phyloP scores from a whole-genome alignment of 2,113 vertebrate species.

The Hassar affinis region DNA sequence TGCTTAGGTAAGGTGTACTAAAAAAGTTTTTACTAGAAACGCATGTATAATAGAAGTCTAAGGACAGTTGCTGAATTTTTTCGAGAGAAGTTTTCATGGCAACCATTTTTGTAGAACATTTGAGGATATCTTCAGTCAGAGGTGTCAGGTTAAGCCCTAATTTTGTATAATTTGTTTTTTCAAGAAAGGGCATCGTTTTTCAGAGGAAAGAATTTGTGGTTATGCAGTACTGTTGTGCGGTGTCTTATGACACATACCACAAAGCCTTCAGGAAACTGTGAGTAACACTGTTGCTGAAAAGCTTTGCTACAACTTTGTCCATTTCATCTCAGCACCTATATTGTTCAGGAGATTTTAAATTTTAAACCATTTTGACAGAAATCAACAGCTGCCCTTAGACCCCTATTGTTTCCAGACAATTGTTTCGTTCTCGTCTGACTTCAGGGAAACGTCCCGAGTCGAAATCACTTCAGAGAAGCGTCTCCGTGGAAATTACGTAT shows the following conservation, averaged over 20 bases:
- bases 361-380: not conserved
- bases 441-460: not conserved
- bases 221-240: not conserved
- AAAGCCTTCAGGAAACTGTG: slow-evolving; percentile 4
- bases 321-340: not conserved
- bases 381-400: not conserved
- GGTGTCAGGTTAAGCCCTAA: not conserved
- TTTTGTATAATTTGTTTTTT: slow-evolving; percentile 5
- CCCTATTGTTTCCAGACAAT: not conserved
- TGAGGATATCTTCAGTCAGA: not conserved
- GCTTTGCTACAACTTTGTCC: not conserved
- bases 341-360: not conserved
- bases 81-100: too few species aligned
- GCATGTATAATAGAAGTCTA: not conserved
- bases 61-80: not conserved
- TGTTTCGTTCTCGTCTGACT: not conserved
- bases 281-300: not conserved
- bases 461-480: not conserved
- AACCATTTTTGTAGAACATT: not conserved
- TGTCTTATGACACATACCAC: not conserved
- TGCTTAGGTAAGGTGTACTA: not conserved
- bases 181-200: not conserved
- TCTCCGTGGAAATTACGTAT: not conserved
- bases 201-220: not conserved
- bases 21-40: not conserved